Evolutionary conservation across 2,113 vertebrate species (phyloP).

Genomic region (Lathamus discolor): DNA sequence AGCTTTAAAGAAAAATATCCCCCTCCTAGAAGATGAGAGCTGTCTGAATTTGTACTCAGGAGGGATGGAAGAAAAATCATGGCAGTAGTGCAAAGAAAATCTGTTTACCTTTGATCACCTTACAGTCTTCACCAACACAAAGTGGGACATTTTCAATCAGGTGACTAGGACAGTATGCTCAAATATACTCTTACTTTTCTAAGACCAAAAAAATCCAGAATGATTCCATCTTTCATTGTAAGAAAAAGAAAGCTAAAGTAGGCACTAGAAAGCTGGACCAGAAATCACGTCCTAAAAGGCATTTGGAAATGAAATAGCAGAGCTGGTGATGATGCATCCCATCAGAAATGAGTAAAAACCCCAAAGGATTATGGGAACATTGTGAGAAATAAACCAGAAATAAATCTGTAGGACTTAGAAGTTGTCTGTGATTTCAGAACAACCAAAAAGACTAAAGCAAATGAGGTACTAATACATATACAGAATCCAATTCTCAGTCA

Average conservation of each 20-base stretch:
- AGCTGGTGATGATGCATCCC: background rate
- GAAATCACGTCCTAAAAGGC: background rate
- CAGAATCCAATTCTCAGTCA: constrained; percentile 16
- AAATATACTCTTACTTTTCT: background rate
- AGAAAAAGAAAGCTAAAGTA: background rate
- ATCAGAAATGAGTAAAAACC: background rate
- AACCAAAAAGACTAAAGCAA: constrained; percentile 24
- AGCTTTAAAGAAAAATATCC: background rate
- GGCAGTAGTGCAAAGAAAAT: background rate
- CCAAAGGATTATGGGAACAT: background rate
- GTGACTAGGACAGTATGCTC: background rate
- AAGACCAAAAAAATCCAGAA: background rate
- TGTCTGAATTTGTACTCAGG: background rate
- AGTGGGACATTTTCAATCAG: background rate
- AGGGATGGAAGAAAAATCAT: background rate
- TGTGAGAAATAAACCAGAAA: background rate
- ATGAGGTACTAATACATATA: constrained; percentile 51
- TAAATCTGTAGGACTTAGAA: background rate
- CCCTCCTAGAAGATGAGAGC: background rate
- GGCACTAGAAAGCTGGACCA: background rate
- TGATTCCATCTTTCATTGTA: background rate
- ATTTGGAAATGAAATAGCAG: background rate
- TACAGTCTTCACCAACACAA: background rate
- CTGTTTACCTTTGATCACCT: background rate
- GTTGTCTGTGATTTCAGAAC: background rate